Base-by-base conservation (phyloP, 2,888 invertebrate genomes). In the Hyppa rectilinea region DNA sequence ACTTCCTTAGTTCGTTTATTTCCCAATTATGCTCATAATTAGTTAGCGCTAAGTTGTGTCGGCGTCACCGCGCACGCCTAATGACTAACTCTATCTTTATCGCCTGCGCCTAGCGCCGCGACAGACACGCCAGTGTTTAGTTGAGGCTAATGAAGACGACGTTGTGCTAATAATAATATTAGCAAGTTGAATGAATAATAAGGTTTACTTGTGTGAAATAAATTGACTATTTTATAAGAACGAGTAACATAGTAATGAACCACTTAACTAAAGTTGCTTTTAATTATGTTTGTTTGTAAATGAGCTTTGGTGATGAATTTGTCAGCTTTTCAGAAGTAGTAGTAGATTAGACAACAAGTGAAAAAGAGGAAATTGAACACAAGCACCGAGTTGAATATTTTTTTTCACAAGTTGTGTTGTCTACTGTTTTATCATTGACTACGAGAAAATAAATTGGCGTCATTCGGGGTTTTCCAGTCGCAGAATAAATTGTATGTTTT, bases 21-120 rank as follows among this genome's bases (percentile, higher is more conserved):
- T 63, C 43, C 72, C 75, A 75, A 78, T 78, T 75, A 78, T 65
- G 55, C 53, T 55, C 47, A 73, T 80, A 78, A 80, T 73, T 75
- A 82, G 68, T 71, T 69, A 67, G 58, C 36, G 63, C 63, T 43
- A 55, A 79, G 60, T 67, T 73, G 50, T 50, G 64, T 9, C 58
- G 50, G n/a, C 56, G 29, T 36, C 61, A 53, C 43, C 20, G 31
- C 23, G 43, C 23, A 23, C 23, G 43, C 26, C 59, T 62, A 36
- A 31, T 29, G 12, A 23, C 43, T 36, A 40, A 14, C 23, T 34
- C 34, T 17, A 47, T n/a, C 9, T 67, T 4, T 34, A 7, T 17
- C 29, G n/a, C 23, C 23, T 49, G 20, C 31, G 14, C 70, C 52
- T 12, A 56, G 50, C 47, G 34, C 20, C 36, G n/a, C 14, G 7